These are phyloP conservation scores for Drosophila nigromelanica DNA, from an alignment of 1,140 invertebrate species.

Conservation along the genomic window DNA sequence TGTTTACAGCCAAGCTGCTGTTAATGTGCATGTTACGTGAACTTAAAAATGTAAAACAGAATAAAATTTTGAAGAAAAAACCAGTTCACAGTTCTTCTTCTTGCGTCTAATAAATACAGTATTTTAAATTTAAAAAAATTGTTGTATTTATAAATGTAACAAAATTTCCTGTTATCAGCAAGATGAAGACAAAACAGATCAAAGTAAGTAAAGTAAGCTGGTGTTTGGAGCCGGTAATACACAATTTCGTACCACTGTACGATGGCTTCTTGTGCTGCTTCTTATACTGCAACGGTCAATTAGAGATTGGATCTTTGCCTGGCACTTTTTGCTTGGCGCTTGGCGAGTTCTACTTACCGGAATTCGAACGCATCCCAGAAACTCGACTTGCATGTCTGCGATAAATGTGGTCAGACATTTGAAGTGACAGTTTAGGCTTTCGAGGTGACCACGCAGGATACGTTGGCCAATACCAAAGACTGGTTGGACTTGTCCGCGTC, in stretches of 20 bases:
- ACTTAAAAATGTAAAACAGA: no score
- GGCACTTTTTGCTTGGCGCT: conserved; percentile 16
- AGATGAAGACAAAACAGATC: no score
- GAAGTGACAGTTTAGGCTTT: conserved; percentile 1
- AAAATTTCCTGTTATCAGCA: no score
- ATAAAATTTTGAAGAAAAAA: no score
- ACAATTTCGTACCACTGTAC: conserved; percentile 16
- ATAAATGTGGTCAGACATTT: conserved; percentile 3
- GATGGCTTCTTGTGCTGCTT: not conserved
- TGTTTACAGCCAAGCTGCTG: not conserved
- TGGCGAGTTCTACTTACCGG: conserved; percentile 18
- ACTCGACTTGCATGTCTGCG: conserved; percentile 4
- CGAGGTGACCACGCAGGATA: conserved; percentile 5
- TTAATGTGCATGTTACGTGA: not conserved
- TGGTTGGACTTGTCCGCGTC: conserved; percentile 23
- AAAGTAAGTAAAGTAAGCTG: no score
- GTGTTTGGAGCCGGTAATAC: no score
- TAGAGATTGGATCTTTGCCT: not conserved
- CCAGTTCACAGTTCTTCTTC: no score
- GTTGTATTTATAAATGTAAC: no score
- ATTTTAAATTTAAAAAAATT: no score
- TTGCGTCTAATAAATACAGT: no score
- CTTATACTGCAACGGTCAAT: not conserved
- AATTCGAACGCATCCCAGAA: conserved; percentile 7
- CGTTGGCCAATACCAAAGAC: conserved; percentile 2